Conservation (phyloP, 2,797 vertebrate species). For the Apogon hyalosoma region DNA sequence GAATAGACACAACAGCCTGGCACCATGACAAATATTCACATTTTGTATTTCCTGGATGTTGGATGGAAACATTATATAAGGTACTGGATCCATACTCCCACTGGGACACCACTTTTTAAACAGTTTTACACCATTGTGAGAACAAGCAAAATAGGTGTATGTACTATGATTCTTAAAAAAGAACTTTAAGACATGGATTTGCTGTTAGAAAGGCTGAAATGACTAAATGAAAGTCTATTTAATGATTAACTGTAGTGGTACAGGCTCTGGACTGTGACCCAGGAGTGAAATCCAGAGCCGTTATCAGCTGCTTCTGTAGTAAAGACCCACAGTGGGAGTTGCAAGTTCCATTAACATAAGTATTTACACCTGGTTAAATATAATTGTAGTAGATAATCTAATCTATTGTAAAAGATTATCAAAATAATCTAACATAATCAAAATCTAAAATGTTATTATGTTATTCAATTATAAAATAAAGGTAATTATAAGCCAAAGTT, state of each 20-base stretch:
- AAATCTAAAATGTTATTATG: no score
- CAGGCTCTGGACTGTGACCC: conserved; percentile 76
- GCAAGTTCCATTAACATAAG: conserved; percentile 25
- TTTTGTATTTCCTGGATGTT: neutral
- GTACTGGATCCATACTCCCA: no score
- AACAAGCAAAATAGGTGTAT: neutral
- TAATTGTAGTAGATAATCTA: neutral
- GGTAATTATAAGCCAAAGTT: no score
- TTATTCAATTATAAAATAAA: no score
- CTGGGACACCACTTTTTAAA: no score
- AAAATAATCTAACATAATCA: no score
- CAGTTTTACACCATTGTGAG: no score
- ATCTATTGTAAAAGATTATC: no score
- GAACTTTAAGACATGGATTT: neutral
- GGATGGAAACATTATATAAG: neutral
- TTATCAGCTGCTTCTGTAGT: conserved; percentile 62
- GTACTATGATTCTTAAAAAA: neutral
- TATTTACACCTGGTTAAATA: conserved; percentile 1
- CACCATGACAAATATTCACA: conserved; percentile 1
- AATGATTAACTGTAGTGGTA: conserved; percentile 73
- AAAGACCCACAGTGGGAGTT: conserved; percentile 33
- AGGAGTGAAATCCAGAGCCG: conserved; percentile 48
- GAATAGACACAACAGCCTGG: neutral
- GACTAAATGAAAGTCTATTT: conserved; percentile 38
- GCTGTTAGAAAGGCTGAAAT: conserved; percentile 14